These are phyloP conservation scores for Strongylocentrotus purpuratus DNA, from an alignment of 35 echinoderm and acorn worm genomes.

Conservation along the genomic window DNA sequence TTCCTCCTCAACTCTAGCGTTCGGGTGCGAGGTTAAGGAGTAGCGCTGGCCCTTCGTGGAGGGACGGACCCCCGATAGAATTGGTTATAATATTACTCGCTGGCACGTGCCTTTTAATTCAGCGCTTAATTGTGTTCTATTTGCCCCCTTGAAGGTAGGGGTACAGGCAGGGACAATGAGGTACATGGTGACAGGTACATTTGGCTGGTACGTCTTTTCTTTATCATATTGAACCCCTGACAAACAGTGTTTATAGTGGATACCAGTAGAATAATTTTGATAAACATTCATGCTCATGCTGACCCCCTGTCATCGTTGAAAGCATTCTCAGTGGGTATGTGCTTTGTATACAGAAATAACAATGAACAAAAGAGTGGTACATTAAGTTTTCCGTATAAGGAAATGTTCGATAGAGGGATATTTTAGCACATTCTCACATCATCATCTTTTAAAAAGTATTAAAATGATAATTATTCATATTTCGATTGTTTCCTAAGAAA, in stretches of 20 bases:
- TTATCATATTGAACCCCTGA: not conserved
- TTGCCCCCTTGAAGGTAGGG: not conserved
- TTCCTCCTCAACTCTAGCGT: not conserved
- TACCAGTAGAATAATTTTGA: not conserved
- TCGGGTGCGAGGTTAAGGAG: not conserved
- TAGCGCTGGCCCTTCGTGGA: not conserved
- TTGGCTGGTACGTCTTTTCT: not conserved
- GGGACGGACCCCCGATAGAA: not conserved
- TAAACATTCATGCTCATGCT: not conserved
- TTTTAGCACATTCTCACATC: no score
- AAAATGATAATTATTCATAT: no score
- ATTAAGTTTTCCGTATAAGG: no score
- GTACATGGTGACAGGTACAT: not conserved
- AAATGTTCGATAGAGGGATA: no score
- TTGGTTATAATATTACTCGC: conserved; percentile 54
- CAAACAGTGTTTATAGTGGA: not conserved
- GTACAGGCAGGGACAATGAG: not conserved
- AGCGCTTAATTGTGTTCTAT: conserved; percentile 48
- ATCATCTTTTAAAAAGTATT: no score
- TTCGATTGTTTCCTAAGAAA: no score
- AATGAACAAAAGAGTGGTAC: no score
- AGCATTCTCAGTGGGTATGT: no score
- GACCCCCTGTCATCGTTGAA: no score
- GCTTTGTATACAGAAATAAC: no score
- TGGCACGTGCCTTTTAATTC: conserved; percentile 42